Evolutionary conservation across 2,797 vertebrate species (phyloP).

Genomic region (Columba guinea): DNA sequence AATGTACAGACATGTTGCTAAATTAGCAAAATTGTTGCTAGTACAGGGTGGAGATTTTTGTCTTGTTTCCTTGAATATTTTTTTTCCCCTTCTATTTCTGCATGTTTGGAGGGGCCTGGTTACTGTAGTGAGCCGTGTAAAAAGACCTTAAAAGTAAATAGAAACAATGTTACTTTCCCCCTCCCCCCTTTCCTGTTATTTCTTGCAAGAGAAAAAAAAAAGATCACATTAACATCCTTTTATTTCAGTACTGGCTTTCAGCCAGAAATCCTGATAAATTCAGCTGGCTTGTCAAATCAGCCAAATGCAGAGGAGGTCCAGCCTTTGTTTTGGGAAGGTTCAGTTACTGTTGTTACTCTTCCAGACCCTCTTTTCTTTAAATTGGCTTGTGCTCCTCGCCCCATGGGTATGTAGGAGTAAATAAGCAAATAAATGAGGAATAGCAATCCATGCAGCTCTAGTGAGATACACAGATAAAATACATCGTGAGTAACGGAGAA

Average conservation of each 20-base stretch:
- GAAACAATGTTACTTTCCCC: neutral
- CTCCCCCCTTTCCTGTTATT: neutral
- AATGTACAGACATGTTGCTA: neutral
- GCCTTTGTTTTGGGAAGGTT: neutral
- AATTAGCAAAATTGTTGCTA: neutral
- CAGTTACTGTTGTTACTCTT: neutral
- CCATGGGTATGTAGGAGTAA: neutral
- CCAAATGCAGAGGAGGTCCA: neutral
- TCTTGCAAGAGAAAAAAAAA: neutral
- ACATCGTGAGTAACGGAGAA: neutral
- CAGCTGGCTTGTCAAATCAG: neutral
- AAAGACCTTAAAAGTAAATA: neutral
- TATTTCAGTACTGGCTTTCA: neutral
- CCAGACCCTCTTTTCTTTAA: neutral
- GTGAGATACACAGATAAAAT: neutral
- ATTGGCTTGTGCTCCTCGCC: rapidly evolving
- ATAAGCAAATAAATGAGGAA: neutral
- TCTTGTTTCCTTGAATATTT: neutral
- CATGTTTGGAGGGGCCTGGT: neutral
- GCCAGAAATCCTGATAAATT: neutral
- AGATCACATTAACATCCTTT: neutral
- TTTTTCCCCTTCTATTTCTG: neutral
- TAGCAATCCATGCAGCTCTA: neutral
- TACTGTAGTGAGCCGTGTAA: neutral
- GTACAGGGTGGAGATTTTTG: neutral